Conservation (phyloP, 2,113 vertebrate genomes). For the Illadopsis cleaveri region DNA sequence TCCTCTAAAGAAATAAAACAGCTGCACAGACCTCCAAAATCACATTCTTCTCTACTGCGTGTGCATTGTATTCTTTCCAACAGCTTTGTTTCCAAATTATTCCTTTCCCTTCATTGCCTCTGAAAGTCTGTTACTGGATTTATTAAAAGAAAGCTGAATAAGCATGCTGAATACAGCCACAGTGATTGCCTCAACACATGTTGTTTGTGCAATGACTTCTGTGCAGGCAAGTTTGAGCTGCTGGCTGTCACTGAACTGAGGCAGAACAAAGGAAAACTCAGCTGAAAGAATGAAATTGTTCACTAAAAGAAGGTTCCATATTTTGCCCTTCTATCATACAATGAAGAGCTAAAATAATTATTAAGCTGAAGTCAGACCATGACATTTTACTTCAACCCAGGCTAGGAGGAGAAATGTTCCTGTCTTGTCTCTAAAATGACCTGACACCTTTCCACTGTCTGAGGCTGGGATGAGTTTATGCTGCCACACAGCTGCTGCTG, state of each 20-base stretch:
- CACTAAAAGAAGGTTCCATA: background rate
- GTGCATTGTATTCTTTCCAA: background rate
- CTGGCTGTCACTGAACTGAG: background rate
- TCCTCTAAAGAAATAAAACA: slow-evolving; percentile 46
- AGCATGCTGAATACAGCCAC: slow-evolving; percentile 4
- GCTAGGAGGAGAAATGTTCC: background rate
- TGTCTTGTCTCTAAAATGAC: background rate
- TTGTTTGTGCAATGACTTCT: background rate
- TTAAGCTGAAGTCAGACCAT: background rate
- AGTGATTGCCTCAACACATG: slow-evolving; percentile 28
- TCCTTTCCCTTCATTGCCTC: slow-evolving; percentile 26
- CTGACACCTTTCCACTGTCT: background rate
- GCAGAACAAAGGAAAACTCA: slow-evolving; percentile 1
- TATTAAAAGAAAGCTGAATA: slow-evolving; percentile 57
- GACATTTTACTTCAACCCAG: background rate
- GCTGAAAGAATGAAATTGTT: background rate
- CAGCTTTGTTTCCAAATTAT: slow-evolving; percentile 51
- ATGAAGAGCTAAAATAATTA: background rate
- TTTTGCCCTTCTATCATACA: background rate
- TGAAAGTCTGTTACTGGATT: slow-evolving; percentile 35
- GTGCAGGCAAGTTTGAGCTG: background rate
- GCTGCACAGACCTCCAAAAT: slow-evolving; percentile 43
- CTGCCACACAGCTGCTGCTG: background rate
- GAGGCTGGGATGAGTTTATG: background rate
- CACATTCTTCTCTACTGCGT: background rate